Percentiles rank a stretch among this genome's conserved stretches.
phyloP scores from a whole-genome alignment of 2,888 invertebrate species.

The Electrophaes corylata region DNA sequence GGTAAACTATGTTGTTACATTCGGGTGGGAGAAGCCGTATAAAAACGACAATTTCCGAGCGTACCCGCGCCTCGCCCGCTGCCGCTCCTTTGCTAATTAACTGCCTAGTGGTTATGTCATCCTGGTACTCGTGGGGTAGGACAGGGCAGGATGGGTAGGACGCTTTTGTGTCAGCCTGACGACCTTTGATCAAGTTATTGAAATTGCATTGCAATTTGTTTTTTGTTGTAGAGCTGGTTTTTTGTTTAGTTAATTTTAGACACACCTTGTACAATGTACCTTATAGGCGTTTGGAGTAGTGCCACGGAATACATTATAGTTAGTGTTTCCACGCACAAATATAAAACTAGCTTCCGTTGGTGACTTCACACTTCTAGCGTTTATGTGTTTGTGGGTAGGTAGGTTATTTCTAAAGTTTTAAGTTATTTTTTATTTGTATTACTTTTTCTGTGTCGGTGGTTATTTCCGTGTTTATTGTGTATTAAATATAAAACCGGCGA shows the following conservation, averaged over 20 bases:
- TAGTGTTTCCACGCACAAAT: background rate
- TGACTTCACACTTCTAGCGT: too few relatives aligned
- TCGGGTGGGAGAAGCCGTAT: conserved; percentile 78
- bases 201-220: conserved; percentile 16
- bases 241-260: too few relatives aligned
- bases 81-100: conserved; percentile 80
- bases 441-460: too few relatives aligned
- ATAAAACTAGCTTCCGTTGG: too few relatives aligned
- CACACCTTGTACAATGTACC: too few relatives aligned
- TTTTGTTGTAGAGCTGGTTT: conserved; percentile 19
- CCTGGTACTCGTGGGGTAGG: conserved; percentile 76
- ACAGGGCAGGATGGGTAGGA: conserved; percentile 51
- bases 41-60: conserved; percentile 84
- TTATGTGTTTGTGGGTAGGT: too few relatives aligned
- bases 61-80: conserved; percentile 80
- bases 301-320: background rate
- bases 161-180: conserved; percentile 58
- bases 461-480: too few relatives aligned
- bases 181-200: conserved; percentile 46
- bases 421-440: too few relatives aligned
- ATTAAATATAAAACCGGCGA: too few relatives aligned
- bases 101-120: conserved; percentile 82
- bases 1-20: conserved; percentile 77
- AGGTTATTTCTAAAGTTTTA: too few relatives aligned
- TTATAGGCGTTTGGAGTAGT: background rate